Evolutionary conservation across 2,888 invertebrate genomes (phyloP).

Genomic region (Lasiommata megera): DNA sequence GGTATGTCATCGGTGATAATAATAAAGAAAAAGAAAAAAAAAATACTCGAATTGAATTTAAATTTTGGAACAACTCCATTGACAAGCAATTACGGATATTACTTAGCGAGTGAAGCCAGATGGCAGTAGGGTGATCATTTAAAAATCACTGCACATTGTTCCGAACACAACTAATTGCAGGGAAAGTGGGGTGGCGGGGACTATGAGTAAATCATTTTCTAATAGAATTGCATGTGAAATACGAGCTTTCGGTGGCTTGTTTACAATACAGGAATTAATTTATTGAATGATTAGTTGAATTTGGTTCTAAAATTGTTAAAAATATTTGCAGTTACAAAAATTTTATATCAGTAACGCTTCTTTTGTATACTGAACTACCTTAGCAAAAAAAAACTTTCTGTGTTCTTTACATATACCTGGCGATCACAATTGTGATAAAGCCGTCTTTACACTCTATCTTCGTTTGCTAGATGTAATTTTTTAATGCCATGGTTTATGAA

Average conservation of each 20-base stretch:
- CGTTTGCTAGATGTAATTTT: too few relatives aligned
- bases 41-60: conserved; percentile 25
- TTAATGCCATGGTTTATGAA: too few relatives aligned
- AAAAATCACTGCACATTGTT: conserved; percentile 82
- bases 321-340: too few relatives aligned
- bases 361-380: too few relatives aligned
- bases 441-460: too few relatives aligned
- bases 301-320: too few relatives aligned
- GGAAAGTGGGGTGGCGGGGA: conserved; percentile 76
- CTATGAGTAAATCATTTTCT: conserved; percentile 73
- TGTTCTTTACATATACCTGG: too few relatives aligned
- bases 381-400: too few relatives aligned
- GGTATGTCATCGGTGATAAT: neutral
- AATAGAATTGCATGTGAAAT: conserved; percentile 49
- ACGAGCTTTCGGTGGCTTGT: conserved; percentile 22
- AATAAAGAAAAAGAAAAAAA: too few relatives aligned
- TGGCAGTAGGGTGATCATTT: conserved; percentile 72
- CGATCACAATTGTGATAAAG: too few relatives aligned
- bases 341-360: too few relatives aligned
- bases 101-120: conserved; percentile 67
- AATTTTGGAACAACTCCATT: conserved; percentile 39
- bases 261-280: conserved; percentile 14
- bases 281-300: neutral
- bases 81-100: conserved; percentile 73
- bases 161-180: conserved; percentile 79